These are phyloP conservation scores for Rhinopomastus cyanomelas DNA, from an alignment of 2,113 vertebrate genomes.

Conservation along the genomic window DNA sequence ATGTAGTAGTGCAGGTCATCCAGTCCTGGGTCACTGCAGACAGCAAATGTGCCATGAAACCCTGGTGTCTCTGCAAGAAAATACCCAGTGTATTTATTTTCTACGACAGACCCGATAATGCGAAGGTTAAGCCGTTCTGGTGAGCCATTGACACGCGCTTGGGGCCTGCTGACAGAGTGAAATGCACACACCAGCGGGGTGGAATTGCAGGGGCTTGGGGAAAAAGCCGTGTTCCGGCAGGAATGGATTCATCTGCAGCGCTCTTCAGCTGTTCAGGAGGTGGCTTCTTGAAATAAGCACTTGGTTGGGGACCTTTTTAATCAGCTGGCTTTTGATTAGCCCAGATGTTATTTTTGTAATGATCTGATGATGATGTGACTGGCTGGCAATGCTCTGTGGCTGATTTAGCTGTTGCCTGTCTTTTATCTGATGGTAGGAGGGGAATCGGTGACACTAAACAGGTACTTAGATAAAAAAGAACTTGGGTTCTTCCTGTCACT, in stretches of 20 bases:
- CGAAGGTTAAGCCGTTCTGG: neutral
- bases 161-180: neutral
- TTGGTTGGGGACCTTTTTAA: conserved; percentile 42
- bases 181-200: neutral
- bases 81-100: conserved; percentile 54
- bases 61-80: conserved; percentile 25
- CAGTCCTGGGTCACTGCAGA: conserved; percentile 49
- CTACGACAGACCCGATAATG: conserved; percentile 43
- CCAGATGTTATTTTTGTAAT: conserved; percentile 66
- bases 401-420: neutral
- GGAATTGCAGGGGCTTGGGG: conserved; percentile 12
- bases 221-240: conserved; percentile 46
- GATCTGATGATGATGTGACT: neutral
- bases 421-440: neutral
- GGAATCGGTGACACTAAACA: conserved; percentile 32
- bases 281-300: conserved; percentile 57
- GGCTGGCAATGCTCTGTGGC: neutral
- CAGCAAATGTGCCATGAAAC: conserved; percentile 48
- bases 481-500: neutral
- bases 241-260: neutral
- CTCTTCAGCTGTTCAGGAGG: conserved; percentile 19
- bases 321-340: conserved; percentile 42
- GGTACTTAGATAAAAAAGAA: neutral
- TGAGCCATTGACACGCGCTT: conserved; percentile 11
- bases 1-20: conserved; percentile 29